phyloP scores from a whole-genome alignment of 2,888 invertebrate genomes.

The Arge pagana region DNA sequence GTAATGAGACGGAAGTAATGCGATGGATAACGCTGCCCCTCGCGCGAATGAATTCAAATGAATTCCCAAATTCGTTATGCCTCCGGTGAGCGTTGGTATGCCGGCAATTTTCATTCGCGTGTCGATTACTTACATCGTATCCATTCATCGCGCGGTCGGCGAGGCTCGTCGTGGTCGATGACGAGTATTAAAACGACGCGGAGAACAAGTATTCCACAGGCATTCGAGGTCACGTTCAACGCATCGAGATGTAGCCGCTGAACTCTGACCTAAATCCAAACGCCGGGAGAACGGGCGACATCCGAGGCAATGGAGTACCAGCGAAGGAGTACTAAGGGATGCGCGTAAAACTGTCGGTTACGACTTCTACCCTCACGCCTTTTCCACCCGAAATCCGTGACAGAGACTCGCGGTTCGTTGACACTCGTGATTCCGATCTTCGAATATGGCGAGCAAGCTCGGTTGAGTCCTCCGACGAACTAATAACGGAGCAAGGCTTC shows the following conservation, averaged over 20 bases:
- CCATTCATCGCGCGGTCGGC: background rate
- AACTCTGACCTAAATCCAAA: background rate
- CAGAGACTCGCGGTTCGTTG: no score
- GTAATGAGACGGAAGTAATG: conserved; percentile 22
- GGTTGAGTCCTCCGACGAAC: background rate
- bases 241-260: no score
- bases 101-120: conserved; percentile 16
- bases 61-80: conserved; percentile 5
- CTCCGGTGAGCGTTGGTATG: no score
- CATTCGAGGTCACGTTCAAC: no score
- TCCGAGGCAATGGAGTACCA: background rate
- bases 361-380: conserved; percentile 1
- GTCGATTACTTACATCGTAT: background rate
- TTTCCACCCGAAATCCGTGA: background rate
- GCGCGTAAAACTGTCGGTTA: conserved; percentile 1
- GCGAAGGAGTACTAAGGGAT: background rate
- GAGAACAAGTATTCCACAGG: no score
- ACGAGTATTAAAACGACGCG: background rate
- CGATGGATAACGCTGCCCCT: conserved; percentile 4
- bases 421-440: no score
- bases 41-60: conserved; percentile 10
- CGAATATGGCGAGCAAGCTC: no score
- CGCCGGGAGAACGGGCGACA: background rate
- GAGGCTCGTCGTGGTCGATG: background rate
- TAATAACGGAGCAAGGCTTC: background rate